phyloP scores from a whole-genome alignment of 2,888 invertebrate species.

The Pammene fasciana region DNA sequence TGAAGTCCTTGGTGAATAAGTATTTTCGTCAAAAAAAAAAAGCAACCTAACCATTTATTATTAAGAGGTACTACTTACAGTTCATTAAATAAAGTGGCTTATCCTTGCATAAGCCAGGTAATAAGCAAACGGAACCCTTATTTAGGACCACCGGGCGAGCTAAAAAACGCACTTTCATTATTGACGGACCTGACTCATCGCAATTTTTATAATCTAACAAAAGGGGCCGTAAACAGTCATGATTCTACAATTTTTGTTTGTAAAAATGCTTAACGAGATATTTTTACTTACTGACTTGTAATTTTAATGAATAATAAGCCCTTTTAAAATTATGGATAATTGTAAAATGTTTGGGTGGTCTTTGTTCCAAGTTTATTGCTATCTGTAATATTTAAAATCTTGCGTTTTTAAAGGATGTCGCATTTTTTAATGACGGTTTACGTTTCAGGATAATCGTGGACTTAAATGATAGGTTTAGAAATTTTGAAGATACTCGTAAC shows the following conservation, averaged over 20 bases:
- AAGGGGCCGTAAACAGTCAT: constrained; percentile 47
- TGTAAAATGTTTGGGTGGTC: constrained; percentile 25
- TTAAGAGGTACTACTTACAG: too few species aligned
- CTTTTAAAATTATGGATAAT: neutral
- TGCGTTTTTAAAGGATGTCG: constrained; percentile 5
- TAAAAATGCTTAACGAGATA: constrained; percentile 42
- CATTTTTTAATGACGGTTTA: neutral
- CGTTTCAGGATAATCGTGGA: constrained; percentile 2
- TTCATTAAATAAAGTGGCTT: neutral
- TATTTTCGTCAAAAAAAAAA: too few species aligned
- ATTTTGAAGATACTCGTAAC: too few species aligned
- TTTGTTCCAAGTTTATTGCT: constrained; percentile 12
- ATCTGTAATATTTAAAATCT: neutral
- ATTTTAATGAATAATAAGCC: neutral
- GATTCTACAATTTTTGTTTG: constrained; percentile 47
- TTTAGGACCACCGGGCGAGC: constrained; percentile 58
- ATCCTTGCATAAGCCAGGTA: constrained; percentile 46
- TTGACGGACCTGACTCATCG: constrained; percentile 61
- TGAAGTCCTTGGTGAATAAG: too few species aligned
- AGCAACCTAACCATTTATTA: too few species aligned
- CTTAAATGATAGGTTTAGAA: neutral
- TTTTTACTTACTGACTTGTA: constrained; percentile 30
- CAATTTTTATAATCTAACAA: constrained; percentile 57
- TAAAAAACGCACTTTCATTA: constrained; percentile 61
- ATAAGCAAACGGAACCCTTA: constrained; percentile 33